phyloP scores from a whole-genome alignment of 2,888 invertebrate species.

The Craniophora ligustri region DNA sequence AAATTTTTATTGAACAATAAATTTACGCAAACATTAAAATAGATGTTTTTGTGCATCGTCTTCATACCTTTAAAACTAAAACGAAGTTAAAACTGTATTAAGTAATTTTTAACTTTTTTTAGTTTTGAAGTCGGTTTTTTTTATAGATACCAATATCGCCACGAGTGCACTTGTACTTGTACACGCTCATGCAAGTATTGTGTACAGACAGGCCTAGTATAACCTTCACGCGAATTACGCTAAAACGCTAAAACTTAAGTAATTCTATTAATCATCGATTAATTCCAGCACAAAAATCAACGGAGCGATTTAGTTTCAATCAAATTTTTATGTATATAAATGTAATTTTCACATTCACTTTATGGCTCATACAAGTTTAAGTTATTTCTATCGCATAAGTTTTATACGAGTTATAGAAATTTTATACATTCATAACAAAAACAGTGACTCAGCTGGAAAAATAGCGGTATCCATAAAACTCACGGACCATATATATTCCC shows the following conservation, averaged over 20 bases:
- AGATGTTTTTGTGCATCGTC: too few relatives aligned
- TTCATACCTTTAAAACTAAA: too few relatives aligned
- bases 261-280: neutral
- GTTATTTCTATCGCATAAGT: conserved; percentile 18
- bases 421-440: conserved; percentile 14
- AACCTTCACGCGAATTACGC: too few relatives aligned
- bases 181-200: conserved; percentile 12
- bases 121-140: conserved; percentile 29
- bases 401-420: conserved; percentile 20
- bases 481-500: conserved; percentile 17
- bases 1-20: neutral
- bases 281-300: neutral
- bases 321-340: neutral
- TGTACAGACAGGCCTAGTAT: too few relatives aligned
- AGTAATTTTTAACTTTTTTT: too few relatives aligned
- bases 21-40: too few relatives aligned
- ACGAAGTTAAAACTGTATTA: too few relatives aligned
- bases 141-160: conserved; percentile 20
- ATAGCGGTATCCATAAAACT: conserved; percentile 15
- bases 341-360: neutral
- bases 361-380: neutral
- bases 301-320: neutral
- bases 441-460: conserved; percentile 27
- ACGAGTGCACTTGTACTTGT: conserved; percentile 17
- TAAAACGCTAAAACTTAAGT: neutral